Percentiles rank a stretch among this genome's conserved stretches.
Evolutionary conservation across 2,888 invertebrate species (phyloP).

Genomic region (Acanthosepion esculentum): DNA sequence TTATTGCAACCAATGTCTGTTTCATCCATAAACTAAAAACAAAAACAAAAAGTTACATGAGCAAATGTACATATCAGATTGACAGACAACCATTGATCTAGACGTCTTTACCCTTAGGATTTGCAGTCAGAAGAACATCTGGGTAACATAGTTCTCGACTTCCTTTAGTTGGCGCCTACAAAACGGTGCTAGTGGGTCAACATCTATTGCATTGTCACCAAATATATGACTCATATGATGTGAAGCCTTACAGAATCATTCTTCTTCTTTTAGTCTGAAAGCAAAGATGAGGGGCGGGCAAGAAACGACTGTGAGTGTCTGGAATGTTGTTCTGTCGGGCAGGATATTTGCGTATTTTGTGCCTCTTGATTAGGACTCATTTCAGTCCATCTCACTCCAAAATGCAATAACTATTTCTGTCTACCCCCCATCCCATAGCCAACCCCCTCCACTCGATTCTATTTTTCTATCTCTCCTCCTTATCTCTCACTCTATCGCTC

Average conservation of each 20-base stretch:
- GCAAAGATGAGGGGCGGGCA: neutral
- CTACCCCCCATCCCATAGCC: neutral
- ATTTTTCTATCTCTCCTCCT: neutral
- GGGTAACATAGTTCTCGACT: neutral
- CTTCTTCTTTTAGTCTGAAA: constrained; percentile 33
- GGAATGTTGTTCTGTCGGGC: neutral
- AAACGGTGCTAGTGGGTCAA: neutral
- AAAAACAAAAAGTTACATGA: too few species aligned
- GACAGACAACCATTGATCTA: neutral
- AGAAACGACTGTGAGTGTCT: neutral
- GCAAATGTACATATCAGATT: neutral
- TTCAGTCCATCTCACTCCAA: neutral
- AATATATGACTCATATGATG: neutral
- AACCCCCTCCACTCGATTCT: neutral
- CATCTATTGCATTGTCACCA: neutral
- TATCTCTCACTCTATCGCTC: neutral
- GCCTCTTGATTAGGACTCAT: neutral
- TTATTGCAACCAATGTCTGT: too few species aligned
- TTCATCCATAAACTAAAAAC: too few species aligned
- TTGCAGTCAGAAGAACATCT: neutral
- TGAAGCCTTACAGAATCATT: neutral
- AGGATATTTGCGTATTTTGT: neutral
- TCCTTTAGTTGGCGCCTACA: neutral
- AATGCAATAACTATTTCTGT: neutral
- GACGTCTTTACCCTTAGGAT: neutral